Evolutionary conservation across 2,888 invertebrate genomes (phyloP), one percentile per base, ranked within the genome.

Genomic region (Leucophenga maculata): DNA sequence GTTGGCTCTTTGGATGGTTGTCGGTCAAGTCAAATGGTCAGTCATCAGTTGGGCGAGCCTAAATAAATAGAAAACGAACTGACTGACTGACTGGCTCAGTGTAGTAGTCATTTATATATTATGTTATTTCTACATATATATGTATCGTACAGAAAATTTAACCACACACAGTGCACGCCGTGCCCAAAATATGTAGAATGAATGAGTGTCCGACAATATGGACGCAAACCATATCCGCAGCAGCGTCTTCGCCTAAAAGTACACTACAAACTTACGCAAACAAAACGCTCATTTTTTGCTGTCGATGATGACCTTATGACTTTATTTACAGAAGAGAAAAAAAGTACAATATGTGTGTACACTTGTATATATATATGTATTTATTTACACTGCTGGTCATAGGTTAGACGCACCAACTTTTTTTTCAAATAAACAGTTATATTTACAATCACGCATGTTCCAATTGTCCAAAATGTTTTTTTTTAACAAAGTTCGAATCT

Each of bases 241-340:
- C 16, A 11, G 26, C 26, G n/a, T 13, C 26, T 22, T 20, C 22
- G 22, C 26, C 52, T 52, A 52, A 52, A 52, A 18, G 16, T 16
- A 52, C 14, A 52, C 18, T 50, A 50, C n/a, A 16, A 52, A 52
- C 52, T n/a, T n/a, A n/a, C n/a, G n/a, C 20, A 18, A 16, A 18
- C 18, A 6, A 50, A 50, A 6, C 50, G 50, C 50, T 50, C 57
- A 57, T 32, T 62, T 62, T 46, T 62, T n/a, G 62, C 22, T 62
- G 62, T 20, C 22, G 20, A n/a, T 60, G 50, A 60, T 68, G 68
- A 60, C 68, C 68, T 68, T 68, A 68, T 68, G 68, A 68, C 68
- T 68, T 68, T 68, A 68, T 68, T 68, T 60, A 32, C 31, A 32
- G 1, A 57, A 54, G 39, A 46, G 22, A 18, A 44, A 67, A 66